Evolutionary conservation across 1,140 invertebrate genomes (phyloP), one percentile per base, ranked within the genome.

Genomic region (Dendrolimus kikuchii): DNA sequence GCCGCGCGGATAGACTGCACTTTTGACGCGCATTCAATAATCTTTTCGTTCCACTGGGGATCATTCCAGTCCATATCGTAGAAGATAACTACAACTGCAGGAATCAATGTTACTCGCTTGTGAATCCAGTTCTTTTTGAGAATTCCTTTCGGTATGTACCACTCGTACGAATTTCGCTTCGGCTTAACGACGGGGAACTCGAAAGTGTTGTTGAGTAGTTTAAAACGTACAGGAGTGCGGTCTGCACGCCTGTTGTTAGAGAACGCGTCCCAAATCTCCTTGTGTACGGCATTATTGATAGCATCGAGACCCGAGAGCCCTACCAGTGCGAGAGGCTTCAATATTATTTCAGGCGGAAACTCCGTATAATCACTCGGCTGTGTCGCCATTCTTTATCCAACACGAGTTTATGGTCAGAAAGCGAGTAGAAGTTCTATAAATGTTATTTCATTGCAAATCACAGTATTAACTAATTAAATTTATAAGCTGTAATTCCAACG

Each of bases 11-110:
- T 90, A 36, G 93, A 92, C 80, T 98, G 95, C n/a, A 99, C 92
- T 73, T 93, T 91, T 2, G 93, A 94, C 5, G 95, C 93, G 88
- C 96, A 98, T 85, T 99, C 96, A 66, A 95, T 92, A 74, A 96
- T 96, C 72, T 95, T 98, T 65, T 98, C 96, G 69, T 95, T 94
- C 96, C 97, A 99, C 48, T 93, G 89, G 0, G 91, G 87, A 87
- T 99, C 96, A 80, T 97, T 96, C 98, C 98, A 99, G 88, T 99
- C 97, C 65, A 99, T 90, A 74, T 99, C 97, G 85, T 96, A 96
- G 81, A 99, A 99, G 41, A 98, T 90, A 6, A 98, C 96, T 49
- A 98, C 92, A 1, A 99, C 93, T 4, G 97, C 93, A 9, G 98
- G 98, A 60, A 99, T 90, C 48, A 95, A 89, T 66, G 94, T 91